These are phyloP conservation scores for Petrosia ficiformis DNA, from an alignment of 37 sponge, comb jelly and placozoan genomes.

Conservation along the genomic window DNA sequence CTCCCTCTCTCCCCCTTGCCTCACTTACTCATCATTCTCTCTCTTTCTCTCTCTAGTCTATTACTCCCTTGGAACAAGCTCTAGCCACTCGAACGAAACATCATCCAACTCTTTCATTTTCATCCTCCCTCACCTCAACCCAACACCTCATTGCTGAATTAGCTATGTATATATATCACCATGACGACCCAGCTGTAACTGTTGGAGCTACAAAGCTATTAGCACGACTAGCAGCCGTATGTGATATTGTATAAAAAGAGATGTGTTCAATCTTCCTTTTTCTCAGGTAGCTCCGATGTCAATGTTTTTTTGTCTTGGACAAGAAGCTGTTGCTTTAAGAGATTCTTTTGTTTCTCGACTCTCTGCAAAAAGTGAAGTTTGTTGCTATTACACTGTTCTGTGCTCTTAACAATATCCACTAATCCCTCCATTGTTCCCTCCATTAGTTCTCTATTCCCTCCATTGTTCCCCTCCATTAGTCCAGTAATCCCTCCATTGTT, in stretches of 20 bases:
- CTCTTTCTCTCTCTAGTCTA: not conserved
- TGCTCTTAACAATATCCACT: no score
- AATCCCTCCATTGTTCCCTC: no score
- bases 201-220: slow-evolving; percentile 38
- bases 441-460: no score
- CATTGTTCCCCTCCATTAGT: no score
- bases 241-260: not conserved
- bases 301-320: slow-evolving; percentile 70
- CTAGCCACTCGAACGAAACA: slow-evolving; percentile 22
- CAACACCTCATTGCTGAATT: slow-evolving; percentile 50
- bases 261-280: no score
- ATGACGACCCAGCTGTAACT: slow-evolving; percentile 52
- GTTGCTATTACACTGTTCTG: no score
- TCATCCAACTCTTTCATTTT: slow-evolving; percentile 10
- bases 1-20: no score
- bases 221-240: slow-evolving; percentile 25
- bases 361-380: slow-evolving; percentile 48
- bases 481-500: no score
- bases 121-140: not conserved
- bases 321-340: slow-evolving; percentile 49
- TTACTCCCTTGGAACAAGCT: slow-evolving; percentile 54
- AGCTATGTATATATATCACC: slow-evolving; percentile 73
- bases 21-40: no score
- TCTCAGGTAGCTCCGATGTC: slow-evolving; percentile 80
- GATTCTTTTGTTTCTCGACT: slow-evolving; percentile 59